These are phyloP conservation scores for Mionectes olivaceus DNA, from an alignment of 2,797 vertebrate species.

Conservation along the genomic window DNA sequence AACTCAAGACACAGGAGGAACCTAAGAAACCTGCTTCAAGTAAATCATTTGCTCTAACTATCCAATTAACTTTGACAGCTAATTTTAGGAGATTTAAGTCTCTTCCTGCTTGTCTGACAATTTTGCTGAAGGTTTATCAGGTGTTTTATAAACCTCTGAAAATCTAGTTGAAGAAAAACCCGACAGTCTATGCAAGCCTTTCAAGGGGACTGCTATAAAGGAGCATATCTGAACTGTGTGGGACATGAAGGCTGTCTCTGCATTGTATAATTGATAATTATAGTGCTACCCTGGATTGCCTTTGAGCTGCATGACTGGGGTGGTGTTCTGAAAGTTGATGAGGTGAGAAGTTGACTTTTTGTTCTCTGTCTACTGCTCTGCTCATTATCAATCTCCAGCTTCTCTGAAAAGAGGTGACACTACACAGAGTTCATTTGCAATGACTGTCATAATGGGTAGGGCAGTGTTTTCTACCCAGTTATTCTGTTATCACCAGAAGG, in stretches of 20 bases:
- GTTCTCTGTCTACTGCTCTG: background rate
- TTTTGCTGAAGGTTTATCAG: background rate
- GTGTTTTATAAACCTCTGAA: slow-evolving; percentile 17
- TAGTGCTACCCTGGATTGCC: background rate
- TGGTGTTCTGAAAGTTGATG: background rate
- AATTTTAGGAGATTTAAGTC: slow-evolving; percentile 18
- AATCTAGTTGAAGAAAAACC: background rate
- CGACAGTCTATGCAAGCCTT: background rate
- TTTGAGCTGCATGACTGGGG: background rate
- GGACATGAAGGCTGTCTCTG: background rate
- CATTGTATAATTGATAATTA: background rate
- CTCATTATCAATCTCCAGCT: background rate
- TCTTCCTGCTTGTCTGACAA: background rate
- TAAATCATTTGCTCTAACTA: slow-evolving; percentile 30
- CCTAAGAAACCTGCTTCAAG: background rate
- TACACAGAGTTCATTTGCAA: background rate
- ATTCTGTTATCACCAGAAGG: background rate
- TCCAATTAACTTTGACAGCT: slow-evolving; percentile 36
- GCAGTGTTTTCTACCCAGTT: background rate
- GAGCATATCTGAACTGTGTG: background rate
- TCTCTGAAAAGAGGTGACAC: background rate
- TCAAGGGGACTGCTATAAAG: background rate
- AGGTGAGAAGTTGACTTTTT: background rate
- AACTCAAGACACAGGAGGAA: background rate
- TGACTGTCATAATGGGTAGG: background rate